Evolutionary conservation across 2,113 vertebrate species (phyloP), one percentile per base, ranked within the genome.

Genomic region (Anseranas semipalmata): DNA sequence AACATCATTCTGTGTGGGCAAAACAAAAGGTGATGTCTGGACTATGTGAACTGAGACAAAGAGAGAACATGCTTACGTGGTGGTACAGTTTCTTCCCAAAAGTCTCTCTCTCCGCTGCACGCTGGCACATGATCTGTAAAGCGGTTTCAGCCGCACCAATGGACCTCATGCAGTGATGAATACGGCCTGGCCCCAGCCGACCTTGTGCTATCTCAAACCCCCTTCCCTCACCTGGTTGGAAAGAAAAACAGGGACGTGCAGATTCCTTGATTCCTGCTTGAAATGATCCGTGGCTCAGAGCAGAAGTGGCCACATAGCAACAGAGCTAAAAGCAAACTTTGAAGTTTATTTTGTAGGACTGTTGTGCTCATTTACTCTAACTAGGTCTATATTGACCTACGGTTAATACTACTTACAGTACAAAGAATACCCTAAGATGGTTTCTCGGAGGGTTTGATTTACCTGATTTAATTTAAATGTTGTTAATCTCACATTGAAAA

Each of bases 171-270:
- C 99, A 99, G 98, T 99, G 99, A 86, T 99, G 99, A 92, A 99
- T 98, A 27, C 99, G 97, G 82, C 99, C 99, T 0, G 99, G 99
- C 8, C 99, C 99, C 4, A 99, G 98, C 6, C 99, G 98, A 22
- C 98, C 98, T 89, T 99, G 99, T 17, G 99, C 98, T 1, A 99
- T 99, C 95, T 99, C 99, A 94, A 99, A 99, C 2, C 99, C 99
- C 67, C 98, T 96, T 35, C 99, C 99, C 81, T 99, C 99, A 46
- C 99, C 99, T 99, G 95, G 7, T 37, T 45, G 63, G 93, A 68
- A 86, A 94, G 35, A 32, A 45, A 56, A 82, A 83, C 52, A 83
- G 39, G n/a, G 17, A 41, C 30, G 3, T 6, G n/a, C 7, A 71
- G 12, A 22, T 17, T 48, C 32, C 0, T 0, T 28, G 20, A 43